phyloP scores from a whole-genome alignment of 2,113 vertebrate genomes.

The Macrotis lagotis region DNA sequence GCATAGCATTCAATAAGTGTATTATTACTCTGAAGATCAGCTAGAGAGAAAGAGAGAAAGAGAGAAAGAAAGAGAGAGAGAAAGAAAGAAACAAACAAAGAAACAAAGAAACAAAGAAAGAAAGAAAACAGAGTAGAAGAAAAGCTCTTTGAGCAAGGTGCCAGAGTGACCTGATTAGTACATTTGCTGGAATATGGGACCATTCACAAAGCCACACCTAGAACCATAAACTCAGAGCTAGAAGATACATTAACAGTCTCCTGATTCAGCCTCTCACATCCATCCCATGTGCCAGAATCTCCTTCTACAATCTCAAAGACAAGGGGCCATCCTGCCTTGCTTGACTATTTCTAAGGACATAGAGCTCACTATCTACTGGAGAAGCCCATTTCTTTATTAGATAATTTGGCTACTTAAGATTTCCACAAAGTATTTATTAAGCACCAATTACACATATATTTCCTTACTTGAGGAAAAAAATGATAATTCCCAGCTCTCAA shows the following conservation, averaged over 20 bases:
- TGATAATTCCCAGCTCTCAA: neutral
- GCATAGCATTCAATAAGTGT: constrained; percentile 33
- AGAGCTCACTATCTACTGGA: neutral
- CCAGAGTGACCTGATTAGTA: neutral
- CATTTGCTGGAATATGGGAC: neutral
- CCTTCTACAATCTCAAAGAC: neutral
- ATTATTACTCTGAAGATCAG: constrained; percentile 29
- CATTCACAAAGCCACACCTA: neutral
- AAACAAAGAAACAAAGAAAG: constrained; percentile 26
- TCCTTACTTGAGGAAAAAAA: neutral
- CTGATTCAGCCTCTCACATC: neutral
- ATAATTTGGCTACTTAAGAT: neutral
- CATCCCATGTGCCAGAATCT: neutral
- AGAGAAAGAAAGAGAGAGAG: neutral
- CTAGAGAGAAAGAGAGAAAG: constrained; percentile 37
- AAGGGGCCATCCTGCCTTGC: neutral
- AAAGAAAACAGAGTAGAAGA: neutral
- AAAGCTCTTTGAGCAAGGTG: neutral
- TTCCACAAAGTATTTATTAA: neutral
- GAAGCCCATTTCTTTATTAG: neutral
- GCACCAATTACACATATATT: neutral
- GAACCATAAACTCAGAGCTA: neutral
- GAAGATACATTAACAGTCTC: neutral
- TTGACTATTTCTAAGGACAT: neutral
- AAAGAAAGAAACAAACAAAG: neutral